Conservation (phyloP, 2,888 invertebrate genomes). For the Amphipoea lucens region DNA sequence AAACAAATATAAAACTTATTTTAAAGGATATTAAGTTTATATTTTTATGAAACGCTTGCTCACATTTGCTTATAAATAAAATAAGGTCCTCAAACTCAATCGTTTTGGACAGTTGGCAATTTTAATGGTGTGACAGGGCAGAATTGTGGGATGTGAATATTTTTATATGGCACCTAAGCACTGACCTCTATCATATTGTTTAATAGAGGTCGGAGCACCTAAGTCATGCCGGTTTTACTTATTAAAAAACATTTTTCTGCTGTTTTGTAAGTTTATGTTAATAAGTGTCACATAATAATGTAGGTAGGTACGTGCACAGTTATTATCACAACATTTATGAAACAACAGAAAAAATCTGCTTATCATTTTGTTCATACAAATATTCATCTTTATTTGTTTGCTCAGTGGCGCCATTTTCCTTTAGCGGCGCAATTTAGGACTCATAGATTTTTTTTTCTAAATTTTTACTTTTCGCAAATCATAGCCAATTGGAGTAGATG, state of each 20-base stretch:
- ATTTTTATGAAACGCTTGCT: background rate
- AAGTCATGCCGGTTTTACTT: background rate
- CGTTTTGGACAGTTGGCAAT: background rate
- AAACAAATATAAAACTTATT: background rate
- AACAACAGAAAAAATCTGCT: background rate
- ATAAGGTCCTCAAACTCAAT: background rate
- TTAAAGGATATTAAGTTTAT: background rate
- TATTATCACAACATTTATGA: background rate
- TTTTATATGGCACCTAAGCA: conserved; percentile 10
- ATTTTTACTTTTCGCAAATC: background rate
- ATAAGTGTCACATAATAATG: background rate
- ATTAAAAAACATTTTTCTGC: background rate
- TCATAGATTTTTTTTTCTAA: no score
- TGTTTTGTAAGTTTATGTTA: background rate
- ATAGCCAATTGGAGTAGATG: background rate
- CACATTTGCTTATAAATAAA: background rate
- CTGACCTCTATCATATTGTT: no score
- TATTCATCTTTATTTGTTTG: background rate
- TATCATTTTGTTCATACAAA: background rate
- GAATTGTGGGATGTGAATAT: conserved; percentile 4
- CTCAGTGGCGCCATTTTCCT: background rate
- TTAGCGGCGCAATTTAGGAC: background rate
- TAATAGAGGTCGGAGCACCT: no score
- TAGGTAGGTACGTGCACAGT: background rate
- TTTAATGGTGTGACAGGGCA: background rate